Conservation (phyloP, 2,888 invertebrate genomes). For the Hyppa rectilinea region DNA sequence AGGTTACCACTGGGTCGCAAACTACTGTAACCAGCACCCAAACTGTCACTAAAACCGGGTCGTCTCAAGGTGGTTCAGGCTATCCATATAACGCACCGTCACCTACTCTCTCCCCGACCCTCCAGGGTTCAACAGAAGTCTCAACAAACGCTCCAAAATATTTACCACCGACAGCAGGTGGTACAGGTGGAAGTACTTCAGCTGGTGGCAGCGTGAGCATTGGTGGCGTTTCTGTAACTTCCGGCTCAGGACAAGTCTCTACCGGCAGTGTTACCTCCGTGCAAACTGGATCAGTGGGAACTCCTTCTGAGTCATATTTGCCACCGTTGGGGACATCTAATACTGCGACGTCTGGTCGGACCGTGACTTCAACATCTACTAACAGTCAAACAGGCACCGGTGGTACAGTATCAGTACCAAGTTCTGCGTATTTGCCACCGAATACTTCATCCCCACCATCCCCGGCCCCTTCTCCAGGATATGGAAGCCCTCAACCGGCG, state of each 20-base stretch:
- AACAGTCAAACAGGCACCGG: conserved; percentile 49
- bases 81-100: conserved; percentile 68
- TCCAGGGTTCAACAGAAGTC: conserved; percentile 58
- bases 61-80: conserved; percentile 58
- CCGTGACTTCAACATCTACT: conserved; percentile 38
- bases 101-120: conserved; percentile 52
- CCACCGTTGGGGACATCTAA: conserved; percentile 67
- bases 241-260: conserved; percentile 46
- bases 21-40: conserved; percentile 27
- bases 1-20: conserved; percentile 49
- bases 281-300: conserved; percentile 46
- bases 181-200: conserved; percentile 37
- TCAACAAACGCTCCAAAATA: conserved; percentile 84
- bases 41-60: conserved; percentile 33
- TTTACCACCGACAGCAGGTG: conserved; percentile 76
- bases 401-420: conserved; percentile 62
- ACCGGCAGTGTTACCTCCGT: conserved; percentile 23
- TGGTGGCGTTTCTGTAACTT: conserved; percentile 58
- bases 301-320: conserved; percentile 70
- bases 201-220: conserved; percentile 48
- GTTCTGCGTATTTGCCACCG: conserved; percentile 69
- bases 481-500: conserved; percentile 48
- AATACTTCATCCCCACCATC: conserved; percentile 51
- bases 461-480: conserved; percentile 59
- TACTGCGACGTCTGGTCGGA: conserved; percentile 29